Percentiles rank a stretch among this genome's conserved stretches.
Conservation (phyloP, 2,888 invertebrate species). For the Drosophila fulvimacula region DNA sequence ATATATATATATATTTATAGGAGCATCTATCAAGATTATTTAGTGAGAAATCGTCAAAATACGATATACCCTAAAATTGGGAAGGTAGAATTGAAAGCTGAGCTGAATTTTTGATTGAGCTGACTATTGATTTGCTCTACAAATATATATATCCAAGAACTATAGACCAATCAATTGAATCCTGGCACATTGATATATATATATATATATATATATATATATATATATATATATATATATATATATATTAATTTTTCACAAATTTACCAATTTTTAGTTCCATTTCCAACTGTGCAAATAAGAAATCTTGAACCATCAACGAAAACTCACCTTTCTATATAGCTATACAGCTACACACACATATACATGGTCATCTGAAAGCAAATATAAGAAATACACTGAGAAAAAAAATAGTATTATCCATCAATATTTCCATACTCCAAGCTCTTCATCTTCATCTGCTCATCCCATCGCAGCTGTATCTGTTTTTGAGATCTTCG, state of each 20-base stretch:
- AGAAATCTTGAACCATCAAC: no score
- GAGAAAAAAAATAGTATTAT: background rate
- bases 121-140: background rate
- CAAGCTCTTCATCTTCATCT: no score
- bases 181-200: background rate
- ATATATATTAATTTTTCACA: background rate
- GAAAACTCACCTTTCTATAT: no score
- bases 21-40: no score
- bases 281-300: no score
- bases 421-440: background rate
- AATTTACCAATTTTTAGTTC: background rate
- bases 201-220: no score
- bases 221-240: background rate
- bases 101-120: no score
- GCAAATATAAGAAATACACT: background rate
- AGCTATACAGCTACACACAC: background rate
- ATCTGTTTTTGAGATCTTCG: constrained; percentile 24
- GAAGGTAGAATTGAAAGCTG: background rate
- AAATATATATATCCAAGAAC: no score
- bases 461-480: background rate
- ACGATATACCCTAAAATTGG: background rate
- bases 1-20: no score
- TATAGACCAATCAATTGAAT: background rate
- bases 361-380: background rate
- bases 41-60: background rate